These are phyloP conservation scores for Clunio marinus DNA, from an alignment of 2,888 invertebrate species.

Conservation along the genomic window DNA sequence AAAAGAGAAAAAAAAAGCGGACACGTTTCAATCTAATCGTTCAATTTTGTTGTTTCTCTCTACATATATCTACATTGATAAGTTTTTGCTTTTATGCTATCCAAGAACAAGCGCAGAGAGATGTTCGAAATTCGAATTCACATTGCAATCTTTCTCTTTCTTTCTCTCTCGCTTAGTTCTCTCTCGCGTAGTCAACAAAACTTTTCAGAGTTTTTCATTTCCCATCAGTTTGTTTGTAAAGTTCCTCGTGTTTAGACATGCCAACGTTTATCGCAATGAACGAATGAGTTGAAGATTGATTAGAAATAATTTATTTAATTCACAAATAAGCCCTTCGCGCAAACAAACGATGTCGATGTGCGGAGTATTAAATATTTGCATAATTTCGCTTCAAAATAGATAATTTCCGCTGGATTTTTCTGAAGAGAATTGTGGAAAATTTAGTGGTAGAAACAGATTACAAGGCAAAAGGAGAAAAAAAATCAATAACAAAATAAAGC, in stretches of 20 bases:
- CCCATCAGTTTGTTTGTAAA: constrained; percentile 22
- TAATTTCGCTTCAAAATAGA: neutral
- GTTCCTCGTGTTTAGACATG: constrained; percentile 26
- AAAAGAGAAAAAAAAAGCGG: too few species aligned
- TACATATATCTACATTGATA: too few species aligned
- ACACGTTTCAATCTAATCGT: too few species aligned
- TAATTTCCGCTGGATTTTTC: neutral
- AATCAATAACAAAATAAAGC: constrained; percentile 6
- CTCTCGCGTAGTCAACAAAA: neutral
- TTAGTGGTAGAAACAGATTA: neutral
- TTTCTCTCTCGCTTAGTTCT: neutral
- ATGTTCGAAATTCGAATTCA: neutral
- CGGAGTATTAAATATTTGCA: neutral
- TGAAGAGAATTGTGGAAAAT: neutral
- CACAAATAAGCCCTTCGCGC: neutral
- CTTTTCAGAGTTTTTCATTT: neutral
- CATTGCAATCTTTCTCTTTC: too few species aligned
- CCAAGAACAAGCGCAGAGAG: neutral
- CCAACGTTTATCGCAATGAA: neutral
- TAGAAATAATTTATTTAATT: constrained; percentile 27
- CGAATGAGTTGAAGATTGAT: constrained; percentile 9
- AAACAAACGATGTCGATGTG: neutral
- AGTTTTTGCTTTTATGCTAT: neutral
- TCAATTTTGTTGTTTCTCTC: too few species aligned
- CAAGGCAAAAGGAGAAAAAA: too few species aligned